phyloP scores from a whole-genome alignment of 2,113 vertebrate species.

The Gymnocephalus cernua region DNA sequence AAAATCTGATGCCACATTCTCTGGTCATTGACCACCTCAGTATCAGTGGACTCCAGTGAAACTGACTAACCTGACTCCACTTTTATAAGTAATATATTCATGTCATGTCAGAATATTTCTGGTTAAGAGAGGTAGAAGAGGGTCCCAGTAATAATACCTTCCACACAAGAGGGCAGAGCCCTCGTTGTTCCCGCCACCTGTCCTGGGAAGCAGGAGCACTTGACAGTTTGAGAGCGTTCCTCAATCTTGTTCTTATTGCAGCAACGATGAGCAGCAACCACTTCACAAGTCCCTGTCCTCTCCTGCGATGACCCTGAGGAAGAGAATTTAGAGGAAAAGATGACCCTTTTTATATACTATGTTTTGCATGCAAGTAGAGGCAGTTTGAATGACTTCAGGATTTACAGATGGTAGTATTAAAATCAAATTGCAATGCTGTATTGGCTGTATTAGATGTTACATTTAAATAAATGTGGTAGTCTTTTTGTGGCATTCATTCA shows the following conservation, averaged over 20 bases:
- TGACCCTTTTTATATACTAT: background rate
- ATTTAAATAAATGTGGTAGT: background rate
- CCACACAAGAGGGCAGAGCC: slow-evolving; percentile 93
- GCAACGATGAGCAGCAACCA: slow-evolving; percentile 94
- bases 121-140: slow-evolving; percentile 50
- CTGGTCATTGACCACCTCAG: slow-evolving; percentile 20
- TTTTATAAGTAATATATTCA: slow-evolving; percentile 45
- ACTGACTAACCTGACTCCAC: slow-evolving; percentile 16
- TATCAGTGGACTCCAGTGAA: slow-evolving; percentile 29
- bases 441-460: background rate
- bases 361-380: slow-evolving; percentile 17
- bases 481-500: background rate
- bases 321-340: slow-evolving; percentile 27
- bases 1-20: slow-evolving; percentile 40
- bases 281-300: slow-evolving; percentile 91
- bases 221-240: slow-evolving; percentile 95
- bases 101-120: slow-evolving; percentile 26
- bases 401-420: background rate
- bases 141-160: slow-evolving; percentile 86
- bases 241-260: slow-evolving; percentile 98
- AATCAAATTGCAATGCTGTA: background rate
- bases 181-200: slow-evolving; percentile 95
- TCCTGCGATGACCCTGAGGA: slow-evolving; percentile 72
- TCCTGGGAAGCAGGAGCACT: slow-evolving; percentile 95
- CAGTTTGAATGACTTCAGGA: background rate